A percentile compares a stretch with the other conserved stretches of the same genome.
These are phyloP conservation scores for Mythimna vitellina DNA, from an alignment of 2,888 invertebrate genomes.

Conservation along the genomic window DNA sequence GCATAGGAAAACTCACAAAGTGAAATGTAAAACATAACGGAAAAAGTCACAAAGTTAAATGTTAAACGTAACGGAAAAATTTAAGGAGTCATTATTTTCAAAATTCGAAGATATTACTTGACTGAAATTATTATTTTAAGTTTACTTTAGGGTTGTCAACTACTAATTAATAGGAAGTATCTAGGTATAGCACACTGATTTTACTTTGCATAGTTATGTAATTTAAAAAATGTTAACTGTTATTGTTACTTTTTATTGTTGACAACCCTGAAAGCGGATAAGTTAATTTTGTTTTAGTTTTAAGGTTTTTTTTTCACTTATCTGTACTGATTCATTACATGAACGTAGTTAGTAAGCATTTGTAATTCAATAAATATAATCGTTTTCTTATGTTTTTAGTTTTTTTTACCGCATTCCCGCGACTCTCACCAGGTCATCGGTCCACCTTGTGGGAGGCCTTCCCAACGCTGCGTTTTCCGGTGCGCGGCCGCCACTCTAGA, in stretches of 20 bases:
- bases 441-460: no score
- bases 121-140: neutral
- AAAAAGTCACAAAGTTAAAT: neutral
- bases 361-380: constrained; percentile 22
- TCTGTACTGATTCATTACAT: constrained; percentile 4
- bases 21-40: neutral
- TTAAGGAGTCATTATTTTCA: neutral
- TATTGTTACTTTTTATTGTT: neutral
- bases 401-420: no score
- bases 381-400: constrained; percentile 1
- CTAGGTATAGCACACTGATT: neutral
- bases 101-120: neutral
- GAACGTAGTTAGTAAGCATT: constrained; percentile 26
- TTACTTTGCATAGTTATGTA: neutral
- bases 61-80: neutral
- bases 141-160: neutral
- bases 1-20: neutral
- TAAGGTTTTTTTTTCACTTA: neutral
- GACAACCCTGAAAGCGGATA: no score
- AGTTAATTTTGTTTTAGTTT: constrained; percentile 2
- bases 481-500: no score
- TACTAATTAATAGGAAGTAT: neutral
- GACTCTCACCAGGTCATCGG: no score
- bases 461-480: no score
- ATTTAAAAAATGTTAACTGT: neutral